Evolutionary conservation across 2,797 vertebrate genomes (phyloP), one percentile per base, ranked within the genome.

Genomic region (Myotis daubentonii): DNA sequence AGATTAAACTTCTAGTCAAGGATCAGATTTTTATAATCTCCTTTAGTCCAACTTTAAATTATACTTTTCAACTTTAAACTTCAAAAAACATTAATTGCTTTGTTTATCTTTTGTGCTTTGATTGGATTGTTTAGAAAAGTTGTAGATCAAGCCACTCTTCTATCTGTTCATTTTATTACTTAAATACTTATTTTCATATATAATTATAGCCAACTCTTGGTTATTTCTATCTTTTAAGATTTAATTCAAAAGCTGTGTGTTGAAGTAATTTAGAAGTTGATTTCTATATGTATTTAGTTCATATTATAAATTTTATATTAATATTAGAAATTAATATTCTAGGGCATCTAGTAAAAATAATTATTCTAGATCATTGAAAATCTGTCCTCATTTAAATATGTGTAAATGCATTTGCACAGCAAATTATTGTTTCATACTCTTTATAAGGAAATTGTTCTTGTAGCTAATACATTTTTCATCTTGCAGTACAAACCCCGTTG

Each of bases 171-270:
- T 94, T 92, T 96, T 81, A 75, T 92, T 96, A 41, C 94, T 95
- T 94, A 91, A 74, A 68, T 94, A 87, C 93, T 95, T 97, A 95
- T 94, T 93, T 95, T 44, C 44, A 22, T 88, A 84, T 81, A 41
- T 87, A 85, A 83, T 86, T 96, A 95, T 97, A 96, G 95, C 97
- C 95, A 97, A 91, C 96, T 97, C 97, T 97, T 83, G 88, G 94
- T 97, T 97, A 96, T 97, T 96, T 96, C 78, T 93, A 47, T 95
- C 47, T 93, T 90, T 78, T 89, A 79, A 96, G 71, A 90, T 93
- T 41, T 79, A 85, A 65, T 91, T 94, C 57, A 93, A 79, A 93
- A 95, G 33, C 30, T 90, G 1, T 94, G 44, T 86, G 78, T 94
- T 62, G 60, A 94, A 71, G 38, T 94, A 96, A 90, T 81, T 86